Percentiles rank a stretch among this genome's conserved stretches.
phyloP scores from a whole-genome alignment of 2,888 invertebrate genomes.

The Luffia ferchaultella region DNA sequence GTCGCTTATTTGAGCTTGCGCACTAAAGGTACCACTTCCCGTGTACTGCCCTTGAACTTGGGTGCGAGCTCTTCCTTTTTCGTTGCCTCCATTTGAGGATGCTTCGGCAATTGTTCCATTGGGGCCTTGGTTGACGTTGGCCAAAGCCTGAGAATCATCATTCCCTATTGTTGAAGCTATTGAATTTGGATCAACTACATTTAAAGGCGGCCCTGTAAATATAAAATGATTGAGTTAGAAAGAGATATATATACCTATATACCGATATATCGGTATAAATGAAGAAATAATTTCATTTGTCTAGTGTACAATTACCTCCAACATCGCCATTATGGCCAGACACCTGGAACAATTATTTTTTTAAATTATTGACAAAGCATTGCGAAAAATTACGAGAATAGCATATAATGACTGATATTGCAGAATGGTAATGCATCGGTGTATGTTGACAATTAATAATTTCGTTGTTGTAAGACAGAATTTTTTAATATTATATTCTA shows the following conservation, averaged over 20 bases:
- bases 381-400: no score
- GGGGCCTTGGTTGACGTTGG: constrained; percentile 61
- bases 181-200: constrained; percentile 42
- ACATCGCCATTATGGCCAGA: neutral
- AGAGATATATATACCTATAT: neutral
- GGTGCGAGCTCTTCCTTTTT: constrained; percentile 80
- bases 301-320: constrained; percentile 1
- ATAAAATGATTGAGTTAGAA: neutral
- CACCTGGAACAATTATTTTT: neutral
- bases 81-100: constrained; percentile 78
- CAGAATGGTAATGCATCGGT: no score
- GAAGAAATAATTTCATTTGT: neutral
- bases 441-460: no score
- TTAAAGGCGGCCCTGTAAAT: constrained; percentile 38
- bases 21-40: constrained; percentile 81
- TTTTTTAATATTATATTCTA: no score
- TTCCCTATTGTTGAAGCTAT: constrained; percentile 50
- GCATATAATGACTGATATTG: no score
- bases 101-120: constrained; percentile 80
- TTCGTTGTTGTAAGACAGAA: no score
- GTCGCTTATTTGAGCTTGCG: constrained; percentile 82
- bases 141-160: constrained; percentile 78
- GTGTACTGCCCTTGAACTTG: constrained; percentile 84
- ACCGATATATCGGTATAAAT: neutral
- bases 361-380: no score